These are phyloP conservation scores for Cavia aperea DNA, from an alignment of 2,113 vertebrate genomes.

Conservation along the genomic window DNA sequence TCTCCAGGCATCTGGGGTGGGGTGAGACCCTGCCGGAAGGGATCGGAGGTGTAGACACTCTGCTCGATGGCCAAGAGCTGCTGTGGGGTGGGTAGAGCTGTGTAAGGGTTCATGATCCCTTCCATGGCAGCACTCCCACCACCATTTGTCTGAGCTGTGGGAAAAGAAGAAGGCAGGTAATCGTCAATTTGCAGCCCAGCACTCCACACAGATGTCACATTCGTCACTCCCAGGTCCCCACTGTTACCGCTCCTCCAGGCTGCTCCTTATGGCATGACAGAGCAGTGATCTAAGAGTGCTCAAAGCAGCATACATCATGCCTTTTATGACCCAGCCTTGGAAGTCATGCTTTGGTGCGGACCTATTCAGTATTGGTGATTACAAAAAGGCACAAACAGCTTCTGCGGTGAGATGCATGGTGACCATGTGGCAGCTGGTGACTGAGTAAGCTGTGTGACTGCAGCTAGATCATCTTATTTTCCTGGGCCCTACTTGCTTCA, in stretches of 20 bases:
- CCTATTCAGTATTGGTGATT: background rate
- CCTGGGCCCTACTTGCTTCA: background rate
- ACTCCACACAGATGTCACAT: rapidly evolving
- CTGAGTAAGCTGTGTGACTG: background rate
- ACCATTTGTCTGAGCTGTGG: conserved; percentile 79
- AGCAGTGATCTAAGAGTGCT: rapidly evolving
- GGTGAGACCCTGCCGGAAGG: conserved; percentile 94
- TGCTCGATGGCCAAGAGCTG: conserved; percentile 85
- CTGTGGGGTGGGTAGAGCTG: conserved; percentile 81
- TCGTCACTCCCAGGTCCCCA: no score
- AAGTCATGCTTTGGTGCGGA: background rate
- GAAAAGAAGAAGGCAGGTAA: background rate
- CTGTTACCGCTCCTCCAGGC: background rate
- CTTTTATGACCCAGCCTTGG: background rate
- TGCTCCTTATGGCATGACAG: background rate
- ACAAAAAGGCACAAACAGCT: background rate
- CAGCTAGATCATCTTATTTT: background rate
- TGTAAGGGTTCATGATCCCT: conserved; percentile 83
- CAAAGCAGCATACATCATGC: background rate
- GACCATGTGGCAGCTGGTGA: no score
- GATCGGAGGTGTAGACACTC: conserved; percentile 84
- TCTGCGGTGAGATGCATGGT: background rate
- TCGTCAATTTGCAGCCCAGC: rapidly evolving
- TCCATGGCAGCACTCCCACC: conserved; percentile 78
- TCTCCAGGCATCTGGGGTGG: conserved; percentile 98